Conservation (phyloP, 2,113 vertebrate species). For the Anthoscopus minutus region DNA sequence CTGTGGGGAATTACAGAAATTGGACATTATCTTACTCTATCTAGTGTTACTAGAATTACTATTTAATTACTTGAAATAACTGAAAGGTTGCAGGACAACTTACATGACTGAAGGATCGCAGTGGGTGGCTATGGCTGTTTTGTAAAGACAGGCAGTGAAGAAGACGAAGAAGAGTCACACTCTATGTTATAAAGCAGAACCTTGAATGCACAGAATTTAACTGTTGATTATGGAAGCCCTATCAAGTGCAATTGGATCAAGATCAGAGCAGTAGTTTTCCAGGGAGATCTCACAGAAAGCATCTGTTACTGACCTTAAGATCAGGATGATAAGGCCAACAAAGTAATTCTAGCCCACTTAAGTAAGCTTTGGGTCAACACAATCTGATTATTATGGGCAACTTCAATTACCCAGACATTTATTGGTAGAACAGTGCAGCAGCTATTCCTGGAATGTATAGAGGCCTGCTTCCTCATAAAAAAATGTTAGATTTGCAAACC, state of each 20-base stretch:
- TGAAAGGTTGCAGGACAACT: background rate
- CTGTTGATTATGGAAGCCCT: background rate
- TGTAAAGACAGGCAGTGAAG: background rate
- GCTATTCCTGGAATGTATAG: background rate
- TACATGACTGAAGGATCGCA: background rate
- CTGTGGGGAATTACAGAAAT: background rate
- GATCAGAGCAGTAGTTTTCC: background rate
- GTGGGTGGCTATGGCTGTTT: background rate
- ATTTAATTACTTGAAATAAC: background rate
- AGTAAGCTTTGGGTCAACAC: background rate
- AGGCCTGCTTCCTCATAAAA: background rate
- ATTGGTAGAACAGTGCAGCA: background rate
- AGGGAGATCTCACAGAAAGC: background rate
- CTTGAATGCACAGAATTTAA: background rate
- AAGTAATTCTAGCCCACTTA: background rate
- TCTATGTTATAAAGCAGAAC: background rate
- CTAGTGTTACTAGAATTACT: background rate
- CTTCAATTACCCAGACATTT: background rate
- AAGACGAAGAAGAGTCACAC: background rate
- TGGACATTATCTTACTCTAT: background rate
- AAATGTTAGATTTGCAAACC: background rate
- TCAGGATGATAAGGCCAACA: background rate
- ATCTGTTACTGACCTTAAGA: background rate
- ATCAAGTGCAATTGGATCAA: background rate
- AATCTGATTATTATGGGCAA: background rate